Evolutionary conservation across 2,113 vertebrate species (phyloP).

Genomic region (Hepsetus odoe): DNA sequence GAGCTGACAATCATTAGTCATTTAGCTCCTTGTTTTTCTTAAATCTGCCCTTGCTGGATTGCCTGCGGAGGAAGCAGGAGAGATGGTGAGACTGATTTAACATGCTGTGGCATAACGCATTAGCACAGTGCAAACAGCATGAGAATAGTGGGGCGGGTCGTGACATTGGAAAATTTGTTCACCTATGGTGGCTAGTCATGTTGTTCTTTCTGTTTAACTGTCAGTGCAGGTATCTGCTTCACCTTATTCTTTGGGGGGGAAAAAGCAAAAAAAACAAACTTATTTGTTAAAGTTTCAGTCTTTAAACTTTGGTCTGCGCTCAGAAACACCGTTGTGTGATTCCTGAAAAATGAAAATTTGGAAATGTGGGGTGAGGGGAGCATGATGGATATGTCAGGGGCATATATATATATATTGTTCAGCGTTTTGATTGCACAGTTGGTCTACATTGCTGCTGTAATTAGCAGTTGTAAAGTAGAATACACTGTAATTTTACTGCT

Average conservation of each 20-base stretch:
- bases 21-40: slow-evolving; percentile 45
- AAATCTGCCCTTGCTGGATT: slow-evolving; percentile 17
- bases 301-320: too few relatives aligned
- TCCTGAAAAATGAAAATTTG: background rate
- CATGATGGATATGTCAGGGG: slow-evolving; percentile 37
- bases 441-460: background rate
- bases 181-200: background rate
- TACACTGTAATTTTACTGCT: too few relatives aligned
- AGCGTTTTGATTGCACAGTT: slow-evolving; percentile 48
- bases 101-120: slow-evolving; percentile 44
- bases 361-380: background rate
- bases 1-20: slow-evolving; percentile 55
- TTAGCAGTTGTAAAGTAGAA: background rate
- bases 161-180: background rate
- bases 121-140: slow-evolving; percentile 53
- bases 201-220: background rate
- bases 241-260: background rate
- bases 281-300: too few relatives aligned
- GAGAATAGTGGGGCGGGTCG: slow-evolving; percentile 11
- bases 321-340: too few relatives aligned
- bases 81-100: slow-evolving; percentile 34
- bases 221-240: background rate
- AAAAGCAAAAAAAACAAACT: too few relatives aligned
- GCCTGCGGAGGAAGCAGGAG: slow-evolving; percentile 27
- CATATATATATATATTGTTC: too few relatives aligned